Evolutionary conservation across 2,797 vertebrate species (phyloP), one percentile per base, ranked within the genome.

Genomic region (Leptatherina wallacei): DNA sequence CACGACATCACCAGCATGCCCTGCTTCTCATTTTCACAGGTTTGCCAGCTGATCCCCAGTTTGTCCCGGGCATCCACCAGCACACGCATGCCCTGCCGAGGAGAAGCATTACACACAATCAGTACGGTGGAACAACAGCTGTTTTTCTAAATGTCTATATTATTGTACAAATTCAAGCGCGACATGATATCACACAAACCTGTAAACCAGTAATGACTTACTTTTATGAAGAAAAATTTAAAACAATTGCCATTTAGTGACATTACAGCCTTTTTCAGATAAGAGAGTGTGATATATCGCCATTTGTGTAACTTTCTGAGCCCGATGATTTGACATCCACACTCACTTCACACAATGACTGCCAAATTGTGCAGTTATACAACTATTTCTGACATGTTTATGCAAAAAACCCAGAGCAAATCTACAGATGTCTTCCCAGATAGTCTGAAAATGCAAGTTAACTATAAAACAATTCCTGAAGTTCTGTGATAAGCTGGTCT

Each of bases 1-100:
- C 97, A 99, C 69, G 97, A 96, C 98, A 99, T 98, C 90, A 99
- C 92, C 89, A 98, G 96, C 97, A 98, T 97, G 13, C 96, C 96
- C 2, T 98, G 97, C 90, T 99, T 99, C 91, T 97, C 97, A 3
- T 99, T 99, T 85, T 98, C 98, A 0, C 95, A 95, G 90, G 95
- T 95, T 92, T 98, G 96, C 98, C 97, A 99, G 80, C 93, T 85
- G 88, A 99, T 97, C 42, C 96, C 96, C 74, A 99, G 95, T 82
- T 99, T 99, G 95, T 98, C 96, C 59, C 97, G 94, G 5, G 97
- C 97, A 0, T 99, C 98, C 70, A 98, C 97, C 83, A 99, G 94
- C 74, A 99, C 98, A 32, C 95, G 95, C 87, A 96, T 96, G 73
- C 98, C 98, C 97, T 99, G 84, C 0, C 80, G 59, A 57, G 56